These are phyloP conservation scores for Halcyon chelicuti DNA, from an alignment of 2,797 vertebrate species.

Conservation along the genomic window DNA sequence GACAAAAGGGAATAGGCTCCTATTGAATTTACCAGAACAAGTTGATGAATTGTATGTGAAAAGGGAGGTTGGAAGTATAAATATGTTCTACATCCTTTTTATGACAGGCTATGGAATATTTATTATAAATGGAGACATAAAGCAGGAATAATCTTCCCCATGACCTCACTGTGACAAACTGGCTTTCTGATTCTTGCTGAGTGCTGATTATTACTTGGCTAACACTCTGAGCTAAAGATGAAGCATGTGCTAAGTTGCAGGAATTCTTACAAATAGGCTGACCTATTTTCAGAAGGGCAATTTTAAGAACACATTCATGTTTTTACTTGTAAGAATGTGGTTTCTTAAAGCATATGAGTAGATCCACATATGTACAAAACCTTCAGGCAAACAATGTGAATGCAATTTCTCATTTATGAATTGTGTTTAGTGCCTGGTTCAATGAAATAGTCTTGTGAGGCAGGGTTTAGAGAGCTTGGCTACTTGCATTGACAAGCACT, in stretches of 20 bases:
- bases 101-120: constrained; percentile 59
- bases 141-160: constrained; percentile 64
- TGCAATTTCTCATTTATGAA: neutral
- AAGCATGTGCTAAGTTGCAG: constrained; percentile 53
- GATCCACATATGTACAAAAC: neutral
- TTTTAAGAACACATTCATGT: constrained; percentile 32
- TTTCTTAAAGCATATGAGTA: neutral
- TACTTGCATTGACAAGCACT: neutral
- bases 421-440: neutral
- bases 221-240: constrained; percentile 36
- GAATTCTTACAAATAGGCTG: constrained; percentile 48
- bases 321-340: neutral
- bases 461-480: neutral
- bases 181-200: constrained; percentile 64
- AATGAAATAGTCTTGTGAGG: neutral
- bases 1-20: constrained; percentile 15
- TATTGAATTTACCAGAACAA: constrained; percentile 41
- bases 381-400: neutral
- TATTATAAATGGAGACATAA: constrained; percentile 67
- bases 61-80: constrained; percentile 36
- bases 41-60: constrained; percentile 56
- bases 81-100: constrained; percentile 57
- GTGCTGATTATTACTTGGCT: constrained; percentile 68
- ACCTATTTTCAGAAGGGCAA: constrained; percentile 53
- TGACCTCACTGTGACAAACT: constrained; percentile 68